These are phyloP conservation scores for Choloepus didactylus DNA, from an alignment of 2,797 vertebrate species.

Conservation along the genomic window DNA sequence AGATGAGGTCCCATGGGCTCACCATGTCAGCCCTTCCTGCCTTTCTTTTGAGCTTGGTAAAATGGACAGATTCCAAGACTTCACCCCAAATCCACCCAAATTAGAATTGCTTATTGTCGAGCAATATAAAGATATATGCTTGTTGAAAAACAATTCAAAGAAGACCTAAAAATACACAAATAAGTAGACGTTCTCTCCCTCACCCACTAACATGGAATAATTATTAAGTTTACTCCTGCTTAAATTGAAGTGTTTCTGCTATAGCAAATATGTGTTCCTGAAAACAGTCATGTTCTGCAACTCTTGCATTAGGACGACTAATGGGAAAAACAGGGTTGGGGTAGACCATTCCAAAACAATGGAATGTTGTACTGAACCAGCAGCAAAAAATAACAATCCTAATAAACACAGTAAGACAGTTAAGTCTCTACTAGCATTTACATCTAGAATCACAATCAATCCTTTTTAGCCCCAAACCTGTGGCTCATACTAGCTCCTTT, in stretches of 20 bases:
- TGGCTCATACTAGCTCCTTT: neutral
- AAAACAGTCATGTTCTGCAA: neutral
- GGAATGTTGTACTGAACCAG: neutral
- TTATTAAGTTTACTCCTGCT: neutral
- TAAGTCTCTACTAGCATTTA: neutral
- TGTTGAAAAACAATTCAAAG: constrained; percentile 49
- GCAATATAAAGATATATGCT: neutral
- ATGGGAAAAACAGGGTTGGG: neutral
- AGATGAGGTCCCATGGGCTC: neutral
- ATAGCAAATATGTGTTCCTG: rapidly evolving
- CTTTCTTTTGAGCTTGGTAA: neutral
- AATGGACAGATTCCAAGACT: neutral
- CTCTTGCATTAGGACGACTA: neutral
- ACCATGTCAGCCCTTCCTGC: neutral
- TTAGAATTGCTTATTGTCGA: neutral
- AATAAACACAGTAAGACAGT: neutral
- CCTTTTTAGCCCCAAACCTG: neutral
- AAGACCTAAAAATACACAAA: neutral
- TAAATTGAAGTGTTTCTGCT: neutral
- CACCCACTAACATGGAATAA: neutral
- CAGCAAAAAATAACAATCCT: neutral
- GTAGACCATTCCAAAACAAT: neutral
- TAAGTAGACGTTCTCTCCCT: neutral
- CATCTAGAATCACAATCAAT: neutral
- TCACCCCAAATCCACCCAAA: neutral